These are phyloP conservation scores for Bungarus multicinctus DNA, from an alignment of 2,113 vertebrate genomes.

Conservation along the genomic window DNA sequence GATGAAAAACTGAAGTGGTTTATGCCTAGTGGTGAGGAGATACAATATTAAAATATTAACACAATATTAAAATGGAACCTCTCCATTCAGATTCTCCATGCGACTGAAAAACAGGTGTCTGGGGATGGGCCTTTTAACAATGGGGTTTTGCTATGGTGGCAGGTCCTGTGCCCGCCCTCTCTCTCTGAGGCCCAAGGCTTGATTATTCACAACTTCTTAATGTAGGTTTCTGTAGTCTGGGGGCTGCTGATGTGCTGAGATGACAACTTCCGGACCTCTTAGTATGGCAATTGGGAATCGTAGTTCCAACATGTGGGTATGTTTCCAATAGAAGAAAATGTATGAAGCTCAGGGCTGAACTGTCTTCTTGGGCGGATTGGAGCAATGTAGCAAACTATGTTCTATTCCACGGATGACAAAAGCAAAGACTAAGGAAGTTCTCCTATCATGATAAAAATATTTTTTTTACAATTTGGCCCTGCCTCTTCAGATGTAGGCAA, in stretches of 20 bases:
- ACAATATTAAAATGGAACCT: not conserved
- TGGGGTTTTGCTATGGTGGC: not conserved
- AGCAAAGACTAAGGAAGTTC: not conserved
- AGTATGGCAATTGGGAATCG: not conserved
- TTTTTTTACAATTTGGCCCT: not conserved
- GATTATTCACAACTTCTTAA: not conserved
- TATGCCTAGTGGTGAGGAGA: not conserved
- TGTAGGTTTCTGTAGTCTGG: not conserved
- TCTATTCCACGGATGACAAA: not conserved
- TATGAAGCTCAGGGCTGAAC: not conserved
- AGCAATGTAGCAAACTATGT: not conserved
- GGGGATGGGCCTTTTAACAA: not conserved
- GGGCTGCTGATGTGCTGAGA: not conserved
- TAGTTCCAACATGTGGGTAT: not conserved
- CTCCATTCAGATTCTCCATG: not conserved
- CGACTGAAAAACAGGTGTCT: not conserved
- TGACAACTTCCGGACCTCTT: not conserved
- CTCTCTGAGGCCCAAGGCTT: not conserved
- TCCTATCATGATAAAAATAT: not conserved
- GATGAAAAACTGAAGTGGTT: not conserved
- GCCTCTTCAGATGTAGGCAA: not conserved
- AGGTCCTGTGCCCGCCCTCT: not conserved
- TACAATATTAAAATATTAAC: not conserved
- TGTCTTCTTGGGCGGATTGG: not conserved
- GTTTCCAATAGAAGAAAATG: not conserved